phyloP scores from a whole-genome alignment of 2,888 invertebrate genomes.

The Pyrrhosoma nymphula region DNA sequence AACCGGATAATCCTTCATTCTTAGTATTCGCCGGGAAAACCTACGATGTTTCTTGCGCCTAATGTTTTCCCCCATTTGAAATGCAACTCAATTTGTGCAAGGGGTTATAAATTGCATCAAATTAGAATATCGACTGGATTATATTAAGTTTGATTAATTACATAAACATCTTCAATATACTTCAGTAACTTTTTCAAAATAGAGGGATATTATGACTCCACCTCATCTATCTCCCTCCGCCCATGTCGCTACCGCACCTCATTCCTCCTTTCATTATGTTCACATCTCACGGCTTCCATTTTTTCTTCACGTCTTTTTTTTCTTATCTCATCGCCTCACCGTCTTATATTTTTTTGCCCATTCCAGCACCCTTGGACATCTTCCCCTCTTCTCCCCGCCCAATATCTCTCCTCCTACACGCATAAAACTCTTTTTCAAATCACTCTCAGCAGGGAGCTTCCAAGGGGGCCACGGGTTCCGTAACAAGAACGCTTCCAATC shows the following conservation, averaged over 20 bases:
- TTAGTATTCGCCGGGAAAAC: too few species aligned
- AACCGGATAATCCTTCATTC: too few species aligned
- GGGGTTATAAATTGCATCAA: too few species aligned
- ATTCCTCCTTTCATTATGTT: neutral
- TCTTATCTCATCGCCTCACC: neutral
- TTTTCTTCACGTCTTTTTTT: neutral
- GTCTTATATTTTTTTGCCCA: neutral
- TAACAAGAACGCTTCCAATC: constrained; percentile 60
- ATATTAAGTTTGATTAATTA: too few species aligned
- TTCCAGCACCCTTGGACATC: neutral
- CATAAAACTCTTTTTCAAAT: constrained; percentile 20
- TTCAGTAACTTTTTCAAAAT: neutral
- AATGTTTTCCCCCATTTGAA: too few species aligned
- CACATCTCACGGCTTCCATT: neutral
- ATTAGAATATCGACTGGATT: too few species aligned
- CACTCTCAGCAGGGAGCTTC: constrained; percentile 17
- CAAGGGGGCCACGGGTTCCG: constrained; percentile 34
- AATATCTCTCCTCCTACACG: constrained; percentile 27
- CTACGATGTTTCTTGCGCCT: too few species aligned
- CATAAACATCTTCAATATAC: neutral
- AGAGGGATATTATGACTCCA: neutral
- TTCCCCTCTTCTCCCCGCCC: neutral
- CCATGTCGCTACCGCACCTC: neutral
- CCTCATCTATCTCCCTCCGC: too few species aligned
- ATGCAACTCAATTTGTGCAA: too few species aligned